A percentile compares a stretch with the other conserved stretches of the same genome.
Evolutionary conservation across 1,140 invertebrate genomes (phyloP).

Genomic region (Portunus trituberculatus): DNA sequence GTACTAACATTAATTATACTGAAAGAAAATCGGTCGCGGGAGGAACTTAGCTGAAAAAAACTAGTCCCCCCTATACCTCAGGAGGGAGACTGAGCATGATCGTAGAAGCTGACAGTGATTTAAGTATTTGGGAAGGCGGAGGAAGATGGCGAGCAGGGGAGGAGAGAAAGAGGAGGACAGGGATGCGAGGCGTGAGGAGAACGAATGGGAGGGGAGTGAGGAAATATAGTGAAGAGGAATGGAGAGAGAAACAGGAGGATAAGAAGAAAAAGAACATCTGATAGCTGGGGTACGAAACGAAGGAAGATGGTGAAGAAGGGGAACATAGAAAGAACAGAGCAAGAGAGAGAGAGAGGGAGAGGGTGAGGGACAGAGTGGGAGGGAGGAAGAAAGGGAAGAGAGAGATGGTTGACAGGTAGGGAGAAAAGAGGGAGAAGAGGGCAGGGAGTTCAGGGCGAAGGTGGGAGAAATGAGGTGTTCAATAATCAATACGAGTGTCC

Average conservation of each 20-base stretch:
- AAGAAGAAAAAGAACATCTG: background rate
- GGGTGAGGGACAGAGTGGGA: background rate
- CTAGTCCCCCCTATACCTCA: background rate
- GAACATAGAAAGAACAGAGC: background rate
- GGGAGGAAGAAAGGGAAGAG: too few relatives aligned
- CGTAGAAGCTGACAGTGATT: background rate
- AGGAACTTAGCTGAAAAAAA: background rate
- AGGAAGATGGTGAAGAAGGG: background rate
- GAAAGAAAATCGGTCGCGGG: constrained; percentile 55
- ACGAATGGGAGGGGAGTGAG: constrained; percentile 4
- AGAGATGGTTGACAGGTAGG: too few relatives aligned
- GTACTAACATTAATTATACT: constrained; percentile 51
- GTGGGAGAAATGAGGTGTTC: constrained; percentile 45
- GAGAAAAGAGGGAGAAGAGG: background rate
- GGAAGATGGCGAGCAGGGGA: background rate
- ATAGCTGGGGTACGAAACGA: background rate
- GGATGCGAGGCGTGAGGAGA: constrained; percentile 2
- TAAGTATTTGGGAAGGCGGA: background rate
- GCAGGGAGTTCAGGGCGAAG: constrained; percentile 22
- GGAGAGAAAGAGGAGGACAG: background rate
- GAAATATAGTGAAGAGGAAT: background rate
- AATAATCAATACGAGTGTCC: constrained; percentile 49
- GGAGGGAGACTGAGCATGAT: background rate
- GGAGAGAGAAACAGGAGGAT: constrained; percentile 3
- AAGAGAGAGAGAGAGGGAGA: background rate